Evolutionary conservation across 2,113 vertebrate genomes (phyloP), one percentile per base, ranked within the genome.

Genomic region (Eleginops maclovinus): DNA sequence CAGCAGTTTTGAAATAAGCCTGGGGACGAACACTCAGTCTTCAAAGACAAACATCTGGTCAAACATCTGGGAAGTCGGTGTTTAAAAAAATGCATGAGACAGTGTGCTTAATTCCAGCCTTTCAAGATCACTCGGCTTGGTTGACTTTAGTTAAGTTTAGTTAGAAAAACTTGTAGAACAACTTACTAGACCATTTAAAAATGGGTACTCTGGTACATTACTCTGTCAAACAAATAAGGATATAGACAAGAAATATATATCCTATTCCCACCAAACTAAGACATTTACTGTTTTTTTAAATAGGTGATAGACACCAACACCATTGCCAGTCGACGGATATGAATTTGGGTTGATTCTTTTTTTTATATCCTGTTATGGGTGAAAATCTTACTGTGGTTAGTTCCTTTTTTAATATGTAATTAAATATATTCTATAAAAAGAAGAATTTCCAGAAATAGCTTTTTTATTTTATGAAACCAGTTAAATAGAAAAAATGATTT

Each of bases 21-120:
- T 10, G 46, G 22, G 53, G 24, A 53, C 15, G 26, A 53, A 72
- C 15, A 40, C 7, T 22, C 14, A 36, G 63, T 44, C 41, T 40
- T 49, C 13, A 50, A 66, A 74, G 41, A 26, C 22, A 63, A 44
- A 63, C 77, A 84, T 70, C 64, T 75, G 75, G 76, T 62, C 22
- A 41, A 65, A 63, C 72, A 65, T 76, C 36, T 76, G 46, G 43
- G 0, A 15, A 28, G 53, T 16, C 24, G 19, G 5, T 3, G 22
- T 69, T 50, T 75, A 17, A 22, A 53, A n/a, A 73, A n/a, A 21
- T 44, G 50, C 21, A 43, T 7, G 15, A 14, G 21, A 21, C 17
- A 17, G 19, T 44, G 7, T 24, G 9, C 21, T 50, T n/a, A 19
- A 58, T 26, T 26, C 15, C 14, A 51, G 15, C 8, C 41, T 24